Evolutionary conservation across 2,113 vertebrate species (phyloP).

Genomic region (Scomber scombrus): DNA sequence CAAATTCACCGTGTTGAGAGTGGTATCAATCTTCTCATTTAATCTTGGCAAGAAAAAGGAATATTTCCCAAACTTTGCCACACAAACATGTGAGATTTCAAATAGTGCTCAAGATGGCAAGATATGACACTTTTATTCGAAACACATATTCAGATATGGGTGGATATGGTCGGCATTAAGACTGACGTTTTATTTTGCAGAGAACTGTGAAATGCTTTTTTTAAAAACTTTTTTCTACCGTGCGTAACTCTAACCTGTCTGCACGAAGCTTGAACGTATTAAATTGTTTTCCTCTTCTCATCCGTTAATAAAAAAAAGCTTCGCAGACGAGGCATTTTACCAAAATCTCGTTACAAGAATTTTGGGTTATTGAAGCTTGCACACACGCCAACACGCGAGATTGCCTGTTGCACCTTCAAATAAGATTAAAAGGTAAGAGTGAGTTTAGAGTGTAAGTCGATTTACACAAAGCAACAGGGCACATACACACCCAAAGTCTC

Average conservation of each 20-base stretch:
- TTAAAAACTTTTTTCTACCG: no score
- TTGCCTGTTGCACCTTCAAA: not conserved
- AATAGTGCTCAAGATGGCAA: no score
- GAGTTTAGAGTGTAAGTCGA: conserved; percentile 1
- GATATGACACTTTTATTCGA: no score
- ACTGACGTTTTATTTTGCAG: no score
- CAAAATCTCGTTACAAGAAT: not conserved
- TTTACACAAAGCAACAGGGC: conserved; percentile 4
- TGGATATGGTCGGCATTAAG: no score
- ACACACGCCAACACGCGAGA: not conserved
- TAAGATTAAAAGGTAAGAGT: not conserved
- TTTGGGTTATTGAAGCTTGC: conserved; percentile 4
- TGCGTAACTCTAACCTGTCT: not conserved
- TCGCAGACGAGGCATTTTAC: not conserved
- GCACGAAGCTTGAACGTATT: not conserved
- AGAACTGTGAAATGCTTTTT: no score
- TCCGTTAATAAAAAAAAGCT: not conserved
- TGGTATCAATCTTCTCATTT: not conserved
- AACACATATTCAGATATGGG: no score
- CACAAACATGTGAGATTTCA: no score
- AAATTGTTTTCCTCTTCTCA: no score
- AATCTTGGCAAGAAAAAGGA: not conserved
- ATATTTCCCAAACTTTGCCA: no score
- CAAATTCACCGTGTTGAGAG: no score
- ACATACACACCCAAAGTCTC: not conserved